Evolutionary conservation across 2,797 vertebrate species (phyloP).

Genomic region (Platyrinchus mystaceus): DNA sequence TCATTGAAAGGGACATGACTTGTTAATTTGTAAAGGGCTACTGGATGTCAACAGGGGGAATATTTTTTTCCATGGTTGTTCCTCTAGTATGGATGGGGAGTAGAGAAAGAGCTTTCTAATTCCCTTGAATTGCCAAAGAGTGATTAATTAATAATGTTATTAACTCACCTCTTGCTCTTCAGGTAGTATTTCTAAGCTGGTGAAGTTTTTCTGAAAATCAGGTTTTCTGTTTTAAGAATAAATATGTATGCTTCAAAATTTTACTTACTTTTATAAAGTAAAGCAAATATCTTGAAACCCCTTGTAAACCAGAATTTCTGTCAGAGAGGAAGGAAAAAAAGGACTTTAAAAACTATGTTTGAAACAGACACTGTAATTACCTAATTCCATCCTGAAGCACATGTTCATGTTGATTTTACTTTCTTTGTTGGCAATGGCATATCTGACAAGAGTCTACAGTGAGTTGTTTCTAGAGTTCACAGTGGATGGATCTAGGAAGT

Average conservation of each 20-base stretch:
- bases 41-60: neutral
- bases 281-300: neutral
- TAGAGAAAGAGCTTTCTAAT: neutral
- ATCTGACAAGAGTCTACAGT: neutral
- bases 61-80: neutral
- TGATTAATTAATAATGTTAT: neutral
- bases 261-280: neutral
- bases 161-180: neutral
- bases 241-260: neutral
- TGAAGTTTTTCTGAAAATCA: neutral
- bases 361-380: neutral
- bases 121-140: neutral
- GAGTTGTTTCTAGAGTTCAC: neutral
- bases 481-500: accelerated
- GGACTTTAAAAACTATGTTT: neutral
- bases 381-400: neutral
- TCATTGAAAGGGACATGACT: neutral
- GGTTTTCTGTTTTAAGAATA: neutral
- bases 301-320: neutral
- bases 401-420: neutral
- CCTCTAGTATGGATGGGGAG: neutral
- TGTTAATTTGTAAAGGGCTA: neutral
- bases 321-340: neutral
- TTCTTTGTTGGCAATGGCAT: neutral
- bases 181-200: neutral